These are phyloP conservation scores for Octonoba sinensis DNA, from an alignment of 2,888 invertebrate species.

Conservation along the genomic window DNA sequence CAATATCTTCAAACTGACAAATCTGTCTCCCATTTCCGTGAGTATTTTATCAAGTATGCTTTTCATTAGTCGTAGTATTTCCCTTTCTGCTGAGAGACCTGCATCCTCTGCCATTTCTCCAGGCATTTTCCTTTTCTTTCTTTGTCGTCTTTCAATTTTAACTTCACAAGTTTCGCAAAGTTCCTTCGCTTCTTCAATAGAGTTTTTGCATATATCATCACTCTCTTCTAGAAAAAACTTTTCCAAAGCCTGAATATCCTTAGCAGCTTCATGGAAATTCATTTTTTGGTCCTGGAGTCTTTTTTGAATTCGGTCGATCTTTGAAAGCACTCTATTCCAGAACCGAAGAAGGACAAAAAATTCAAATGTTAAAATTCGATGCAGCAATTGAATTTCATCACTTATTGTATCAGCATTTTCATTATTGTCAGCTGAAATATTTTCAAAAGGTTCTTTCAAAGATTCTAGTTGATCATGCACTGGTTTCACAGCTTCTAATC, in stretches of 20 bases:
- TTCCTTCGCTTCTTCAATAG: slow-evolving; percentile 2
- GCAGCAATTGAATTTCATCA: background rate
- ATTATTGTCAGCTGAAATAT: background rate
- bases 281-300: slow-evolving; percentile 15
- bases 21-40: too few species aligned
- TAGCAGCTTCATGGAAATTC: slow-evolving; percentile 13
- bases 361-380: slow-evolving; percentile 1
- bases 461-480: background rate
- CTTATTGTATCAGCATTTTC: background rate
- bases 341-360: background rate
- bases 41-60: background rate
- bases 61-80: slow-evolving; percentile 15
- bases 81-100: slow-evolving; percentile 19
- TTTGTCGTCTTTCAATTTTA: too few species aligned
- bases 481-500: slow-evolving; percentile 1
- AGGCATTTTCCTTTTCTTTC: slow-evolving; percentile 7
- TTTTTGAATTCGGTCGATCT: slow-evolving; percentile 3
- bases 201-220: background rate
- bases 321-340: slow-evolving; percentile 6
- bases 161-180: background rate
- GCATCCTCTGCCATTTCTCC: slow-evolving; percentile 5
- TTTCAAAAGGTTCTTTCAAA: background rate
- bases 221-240: background rate
- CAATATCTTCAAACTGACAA: background rate
- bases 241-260: slow-evolving; percentile 1